Conservation (phyloP, 2,797 vertebrate species). For the Telmatherina bonti region DNA sequence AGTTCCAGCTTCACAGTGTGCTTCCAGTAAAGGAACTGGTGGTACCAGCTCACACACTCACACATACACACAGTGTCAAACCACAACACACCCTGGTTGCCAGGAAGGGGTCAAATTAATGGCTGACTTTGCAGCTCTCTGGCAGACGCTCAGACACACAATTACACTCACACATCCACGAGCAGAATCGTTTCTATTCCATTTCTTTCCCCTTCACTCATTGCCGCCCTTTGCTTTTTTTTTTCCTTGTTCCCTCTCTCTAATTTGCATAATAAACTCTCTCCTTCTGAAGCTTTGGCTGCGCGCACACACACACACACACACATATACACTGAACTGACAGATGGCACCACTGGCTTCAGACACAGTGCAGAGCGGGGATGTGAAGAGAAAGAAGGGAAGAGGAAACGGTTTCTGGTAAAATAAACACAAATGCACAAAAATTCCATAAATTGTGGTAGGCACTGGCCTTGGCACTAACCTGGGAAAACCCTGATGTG, state of each 20-base stretch:
- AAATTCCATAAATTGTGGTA: constrained; percentile 78
- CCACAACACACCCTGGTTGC: constrained; percentile 74
- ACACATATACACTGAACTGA: constrained; percentile 51
- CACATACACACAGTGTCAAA: constrained; percentile 62
- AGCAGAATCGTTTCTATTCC: constrained; percentile 63
- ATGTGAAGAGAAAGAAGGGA: constrained; percentile 71
- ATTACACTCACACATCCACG: constrained; percentile 23
- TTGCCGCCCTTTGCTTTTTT: constrained; percentile 62
- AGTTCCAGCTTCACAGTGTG: constrained; percentile 48
- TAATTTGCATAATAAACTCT: constrained; percentile 78
- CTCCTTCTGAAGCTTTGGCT: constrained; percentile 56
- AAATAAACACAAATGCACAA: constrained; percentile 71
- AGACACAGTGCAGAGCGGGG: constrained; percentile 66
- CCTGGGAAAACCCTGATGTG: constrained; percentile 78
- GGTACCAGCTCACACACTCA: constrained; percentile 60
- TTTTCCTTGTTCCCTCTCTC: constrained; percentile 34
- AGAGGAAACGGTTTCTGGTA: constrained; percentile 72
- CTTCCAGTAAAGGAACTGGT: constrained; percentile 76
- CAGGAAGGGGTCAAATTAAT: constrained; percentile 81
- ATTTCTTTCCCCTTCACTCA: constrained; percentile 55
- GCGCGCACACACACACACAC: constrained; percentile 31
- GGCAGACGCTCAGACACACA: constrained; percentile 60
- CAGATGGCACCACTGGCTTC: constrained; percentile 81
- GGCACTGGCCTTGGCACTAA: constrained; percentile 76
- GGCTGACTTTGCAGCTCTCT: constrained; percentile 77